Evolutionary conservation across 1,140 invertebrate genomes (phyloP).

Genomic region (Schlechtendalia chinensis): DNA sequence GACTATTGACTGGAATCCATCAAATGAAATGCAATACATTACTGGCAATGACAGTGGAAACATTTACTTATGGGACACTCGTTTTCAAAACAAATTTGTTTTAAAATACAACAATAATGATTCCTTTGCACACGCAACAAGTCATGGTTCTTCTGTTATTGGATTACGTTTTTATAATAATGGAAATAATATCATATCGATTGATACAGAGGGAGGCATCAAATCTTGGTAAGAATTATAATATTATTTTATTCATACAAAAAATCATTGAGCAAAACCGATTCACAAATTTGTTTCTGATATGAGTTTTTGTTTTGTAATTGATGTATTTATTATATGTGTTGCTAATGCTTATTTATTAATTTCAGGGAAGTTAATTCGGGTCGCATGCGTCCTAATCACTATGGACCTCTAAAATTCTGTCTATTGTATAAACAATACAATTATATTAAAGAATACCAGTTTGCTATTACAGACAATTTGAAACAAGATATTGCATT

Average conservation of each 20-base stretch:
- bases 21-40: conserved; percentile 15
- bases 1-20: conserved; percentile 17
- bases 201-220: background rate
- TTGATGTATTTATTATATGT: background rate
- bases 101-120: background rate
- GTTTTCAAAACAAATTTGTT: conserved; percentile 16
- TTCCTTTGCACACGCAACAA: background rate
- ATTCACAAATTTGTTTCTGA: too few relatives aligned
- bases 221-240: conserved; percentile 35
- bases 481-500: conserved; percentile 38
- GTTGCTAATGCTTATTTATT: background rate
- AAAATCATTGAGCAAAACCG: too few relatives aligned
- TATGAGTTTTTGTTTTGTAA: too few relatives aligned
- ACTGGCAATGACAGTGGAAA: conserved; percentile 30
- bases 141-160: background rate
- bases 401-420: background rate
- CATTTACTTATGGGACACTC: conserved; percentile 28
- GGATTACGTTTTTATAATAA: conserved; percentile 29
- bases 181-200: conserved; percentile 18
- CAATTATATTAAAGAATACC: background rate
- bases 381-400: background rate
- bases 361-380: conserved; percentile 23
- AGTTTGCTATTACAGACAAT: conserved; percentile 28
- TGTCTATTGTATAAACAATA: background rate
- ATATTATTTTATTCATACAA: background rate